These are phyloP conservation scores for Ophiothrix spiculata DNA, from an alignment of 35 echinoderm and acorn worm species.

Conservation along the genomic window DNA sequence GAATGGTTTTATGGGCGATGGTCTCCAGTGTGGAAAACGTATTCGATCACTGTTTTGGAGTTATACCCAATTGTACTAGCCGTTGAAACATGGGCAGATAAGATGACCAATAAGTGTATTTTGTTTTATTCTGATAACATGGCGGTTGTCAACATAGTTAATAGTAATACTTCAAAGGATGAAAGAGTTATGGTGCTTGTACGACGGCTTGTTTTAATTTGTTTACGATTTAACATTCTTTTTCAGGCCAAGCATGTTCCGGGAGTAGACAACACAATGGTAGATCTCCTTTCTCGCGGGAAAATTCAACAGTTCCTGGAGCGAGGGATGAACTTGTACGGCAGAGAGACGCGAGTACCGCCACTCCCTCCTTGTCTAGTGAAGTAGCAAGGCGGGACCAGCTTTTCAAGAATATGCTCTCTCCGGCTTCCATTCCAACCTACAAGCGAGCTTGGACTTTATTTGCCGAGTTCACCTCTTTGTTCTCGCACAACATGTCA, in stretches of 20 bases:
- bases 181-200: neutral
- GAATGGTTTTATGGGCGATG: conserved; percentile 22
- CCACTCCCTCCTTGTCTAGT: neutral
- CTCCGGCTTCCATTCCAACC: neutral
- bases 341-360: neutral
- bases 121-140: conserved; percentile 20
- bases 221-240: neutral
- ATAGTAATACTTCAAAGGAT: neutral
- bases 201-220: neutral
- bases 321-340: neutral
- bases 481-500: no score
- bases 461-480: neutral
- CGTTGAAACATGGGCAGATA: neutral
- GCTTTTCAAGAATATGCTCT: neutral
- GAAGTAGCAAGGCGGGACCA: neutral
- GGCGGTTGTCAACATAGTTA: neutral
- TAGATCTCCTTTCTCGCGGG: neutral
- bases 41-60: neutral
- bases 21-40: neutral
- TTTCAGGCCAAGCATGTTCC: neutral
- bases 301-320: neutral
- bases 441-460: neutral
- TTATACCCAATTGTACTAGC: conserved; percentile 5
- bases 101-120: conserved; percentile 14
- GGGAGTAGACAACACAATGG: neutral